These are phyloP conservation scores for Sula dactylatra DNA, from an alignment of 2,113 vertebrate species.

Conservation along the genomic window DNA sequence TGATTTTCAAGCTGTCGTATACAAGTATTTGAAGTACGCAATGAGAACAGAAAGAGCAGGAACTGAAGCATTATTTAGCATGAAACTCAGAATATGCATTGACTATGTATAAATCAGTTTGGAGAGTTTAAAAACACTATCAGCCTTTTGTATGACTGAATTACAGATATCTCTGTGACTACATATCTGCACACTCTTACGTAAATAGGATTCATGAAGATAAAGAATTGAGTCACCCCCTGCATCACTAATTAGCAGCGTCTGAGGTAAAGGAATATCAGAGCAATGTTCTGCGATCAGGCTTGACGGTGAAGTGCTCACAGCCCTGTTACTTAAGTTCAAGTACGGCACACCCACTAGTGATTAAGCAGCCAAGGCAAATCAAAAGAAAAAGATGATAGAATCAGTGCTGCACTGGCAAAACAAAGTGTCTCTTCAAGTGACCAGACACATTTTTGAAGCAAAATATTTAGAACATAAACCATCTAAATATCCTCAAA, in stretches of 20 bases:
- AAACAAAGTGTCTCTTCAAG: neutral
- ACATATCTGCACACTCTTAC: neutral
- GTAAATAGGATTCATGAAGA: neutral
- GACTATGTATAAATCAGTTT: neutral
- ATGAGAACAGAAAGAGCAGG: neutral
- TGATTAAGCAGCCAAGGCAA: neutral
- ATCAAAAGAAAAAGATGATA: neutral
- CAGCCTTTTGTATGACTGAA: neutral
- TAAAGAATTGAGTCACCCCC: conserved; percentile 34
- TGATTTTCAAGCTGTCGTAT: neutral
- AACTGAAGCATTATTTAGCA: neutral
- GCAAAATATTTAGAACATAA: neutral
- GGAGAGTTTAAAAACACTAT: neutral
- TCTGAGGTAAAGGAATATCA: neutral
- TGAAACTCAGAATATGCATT: neutral
- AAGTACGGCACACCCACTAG: neutral
- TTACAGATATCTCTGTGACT: neutral
- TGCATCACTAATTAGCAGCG: neutral
- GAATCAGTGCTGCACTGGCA: neutral
- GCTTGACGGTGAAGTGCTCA: neutral
- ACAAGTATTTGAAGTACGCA: neutral
- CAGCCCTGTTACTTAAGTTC: neutral
- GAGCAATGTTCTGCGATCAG: neutral
- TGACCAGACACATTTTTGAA: neutral
- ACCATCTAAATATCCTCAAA: neutral